Evolutionary conservation across 2,113 vertebrate genomes (phyloP).

Genomic region (Cyprinodon brontotheroides): DNA sequence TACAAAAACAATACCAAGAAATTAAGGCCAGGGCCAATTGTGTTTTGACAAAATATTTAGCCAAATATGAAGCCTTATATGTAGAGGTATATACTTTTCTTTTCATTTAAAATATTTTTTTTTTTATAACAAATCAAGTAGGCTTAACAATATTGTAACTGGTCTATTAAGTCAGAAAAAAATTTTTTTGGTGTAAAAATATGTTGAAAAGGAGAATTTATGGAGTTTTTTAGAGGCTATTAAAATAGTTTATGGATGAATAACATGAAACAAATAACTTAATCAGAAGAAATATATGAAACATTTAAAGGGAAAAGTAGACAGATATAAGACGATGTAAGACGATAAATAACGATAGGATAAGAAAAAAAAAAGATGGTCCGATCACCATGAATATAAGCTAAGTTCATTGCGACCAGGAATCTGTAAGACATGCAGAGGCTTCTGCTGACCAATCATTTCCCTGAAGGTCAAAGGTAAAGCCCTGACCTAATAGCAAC

Average conservation of each 20-base stretch:
- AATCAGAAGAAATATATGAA: background rate
- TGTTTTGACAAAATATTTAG: too few species aligned
- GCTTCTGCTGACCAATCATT: slow-evolving; percentile 49
- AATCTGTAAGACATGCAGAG: slow-evolving; percentile 46
- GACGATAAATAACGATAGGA: slow-evolving; percentile 13
- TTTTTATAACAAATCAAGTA: too few species aligned
- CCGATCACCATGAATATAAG: slow-evolving; percentile 33
- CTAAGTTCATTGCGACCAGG: slow-evolving; percentile 46
- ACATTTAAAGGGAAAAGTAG: background rate
- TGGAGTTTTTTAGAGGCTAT: background rate
- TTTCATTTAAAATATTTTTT: too few species aligned
- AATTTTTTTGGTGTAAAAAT: background rate
- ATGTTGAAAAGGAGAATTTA: background rate
- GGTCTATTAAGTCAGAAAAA: background rate
- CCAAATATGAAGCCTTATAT: too few species aligned
- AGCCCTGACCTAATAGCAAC: slow-evolving; percentile 73
- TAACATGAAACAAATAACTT: background rate
- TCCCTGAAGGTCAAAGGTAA: slow-evolving; percentile 72
- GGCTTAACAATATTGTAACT: too few species aligned
- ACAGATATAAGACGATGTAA: background rate
- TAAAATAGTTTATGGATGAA: background rate
- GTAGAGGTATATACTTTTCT: too few species aligned
- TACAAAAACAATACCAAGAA: too few species aligned
- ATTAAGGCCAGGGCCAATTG: too few species aligned
- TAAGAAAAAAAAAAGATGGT: slow-evolving; percentile 24